Evolutionary conservation across 2,797 vertebrate species (phyloP).

Genomic region (Rhinella marina): DNA sequence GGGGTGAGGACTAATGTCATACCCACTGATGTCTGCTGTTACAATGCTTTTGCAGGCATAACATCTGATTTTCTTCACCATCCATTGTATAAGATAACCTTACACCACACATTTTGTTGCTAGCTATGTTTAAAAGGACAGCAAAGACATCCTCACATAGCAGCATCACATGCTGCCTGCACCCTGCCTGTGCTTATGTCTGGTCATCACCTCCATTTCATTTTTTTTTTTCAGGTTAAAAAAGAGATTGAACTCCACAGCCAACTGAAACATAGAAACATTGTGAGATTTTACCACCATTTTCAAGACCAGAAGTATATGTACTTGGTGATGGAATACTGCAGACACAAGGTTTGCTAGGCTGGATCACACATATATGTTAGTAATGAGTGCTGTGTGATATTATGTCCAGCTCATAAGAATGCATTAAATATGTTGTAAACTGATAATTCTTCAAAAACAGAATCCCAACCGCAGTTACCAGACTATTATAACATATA

Average conservation of each 20-base stretch:
- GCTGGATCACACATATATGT: neutral
- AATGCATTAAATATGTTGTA: neutral
- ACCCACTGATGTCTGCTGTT: neutral
- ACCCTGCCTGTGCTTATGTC: neutral
- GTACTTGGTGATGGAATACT: slow-evolving; percentile 97
- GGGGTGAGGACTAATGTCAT: slow-evolving; percentile 78
- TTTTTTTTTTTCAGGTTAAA: slow-evolving; percentile 79
- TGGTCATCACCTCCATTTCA: neutral
- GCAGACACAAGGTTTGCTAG: slow-evolving; percentile 90
- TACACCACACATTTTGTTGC: neutral
- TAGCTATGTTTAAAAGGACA: neutral
- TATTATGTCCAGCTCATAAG: neutral
- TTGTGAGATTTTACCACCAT: slow-evolving; percentile 95
- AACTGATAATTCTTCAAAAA: too few species aligned
- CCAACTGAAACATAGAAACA: slow-evolving; percentile 92
- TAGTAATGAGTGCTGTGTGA: neutral
- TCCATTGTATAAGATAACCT: neutral
- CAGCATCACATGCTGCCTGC: neutral
- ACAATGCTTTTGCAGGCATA: neutral
- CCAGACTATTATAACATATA: too few species aligned
- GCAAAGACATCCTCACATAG: too few species aligned
- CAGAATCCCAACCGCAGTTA: too few species aligned
- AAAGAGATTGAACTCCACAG: slow-evolving; percentile 95
- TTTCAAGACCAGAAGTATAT: slow-evolving; percentile 95
- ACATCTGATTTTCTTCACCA: neutral